Evolutionary conservation across 1,140 invertebrate genomes (phyloP).

Genomic region (Leguminivora glycinivorella): DNA sequence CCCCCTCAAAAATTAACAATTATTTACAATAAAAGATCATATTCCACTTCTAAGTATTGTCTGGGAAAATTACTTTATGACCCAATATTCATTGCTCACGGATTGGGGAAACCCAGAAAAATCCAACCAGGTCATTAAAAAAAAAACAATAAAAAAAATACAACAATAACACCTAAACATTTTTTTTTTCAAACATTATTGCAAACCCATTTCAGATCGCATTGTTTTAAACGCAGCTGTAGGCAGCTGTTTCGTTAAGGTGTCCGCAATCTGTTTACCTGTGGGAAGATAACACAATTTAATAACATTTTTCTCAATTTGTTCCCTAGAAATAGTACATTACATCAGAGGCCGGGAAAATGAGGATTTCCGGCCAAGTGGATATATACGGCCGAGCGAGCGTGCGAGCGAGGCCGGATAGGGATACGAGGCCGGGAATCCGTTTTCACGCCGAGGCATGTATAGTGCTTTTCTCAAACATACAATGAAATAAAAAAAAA

Average conservation of each 20-base stretch:
- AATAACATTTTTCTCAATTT: constrained; percentile 36
- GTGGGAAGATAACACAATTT: constrained; percentile 41
- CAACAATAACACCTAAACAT: too few species aligned
- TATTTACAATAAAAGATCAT: background rate
- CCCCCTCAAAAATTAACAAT: constrained; percentile 13
- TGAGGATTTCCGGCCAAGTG: too few species aligned
- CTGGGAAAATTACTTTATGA: background rate
- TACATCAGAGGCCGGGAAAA: too few species aligned
- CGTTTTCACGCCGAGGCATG: too few species aligned
- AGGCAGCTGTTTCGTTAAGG: constrained; percentile 43
- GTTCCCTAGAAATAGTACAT: too few species aligned
- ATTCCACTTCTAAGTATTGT: background rate
- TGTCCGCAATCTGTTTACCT: constrained; percentile 44
- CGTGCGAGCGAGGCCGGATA: too few species aligned
- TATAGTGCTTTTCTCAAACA: too few species aligned
- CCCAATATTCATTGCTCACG: background rate
- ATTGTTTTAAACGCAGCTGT: constrained; percentile 36
- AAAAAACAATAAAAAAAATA: background rate
- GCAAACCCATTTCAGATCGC: constrained; percentile 33
- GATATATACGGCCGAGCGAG: too few species aligned
- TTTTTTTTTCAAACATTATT: background rate
- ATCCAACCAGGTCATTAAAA: background rate
- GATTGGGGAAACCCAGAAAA: constrained; percentile 8
- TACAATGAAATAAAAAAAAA: too few species aligned
- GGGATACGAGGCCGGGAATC: too few species aligned